Evolutionary conservation across 1,140 invertebrate genomes (phyloP), one percentile per base, ranked within the genome.

Genomic region (Archegozetes longisetosus): DNA sequence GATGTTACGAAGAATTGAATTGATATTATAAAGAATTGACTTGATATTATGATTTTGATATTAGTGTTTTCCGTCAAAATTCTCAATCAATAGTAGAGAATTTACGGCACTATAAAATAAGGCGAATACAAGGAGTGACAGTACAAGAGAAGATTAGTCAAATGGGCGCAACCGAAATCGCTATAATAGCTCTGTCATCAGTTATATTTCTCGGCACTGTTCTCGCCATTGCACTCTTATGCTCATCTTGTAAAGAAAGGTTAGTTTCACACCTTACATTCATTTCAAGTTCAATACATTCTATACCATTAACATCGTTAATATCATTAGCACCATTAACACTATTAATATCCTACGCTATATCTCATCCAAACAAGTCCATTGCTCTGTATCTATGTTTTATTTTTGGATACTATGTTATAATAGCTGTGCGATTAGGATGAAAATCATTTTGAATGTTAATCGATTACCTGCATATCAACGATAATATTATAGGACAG

Each of bases 161-260:
- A 46, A 71, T 82, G 29, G 83, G 83, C n/a, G 80, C 84, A 1
- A 74, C 86, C 61, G 85, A 89, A 72, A 80, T 88, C 17, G 82
- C 83, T 14, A 82, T 84, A 1, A 78, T 89, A 2, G 79, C 84
- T 0, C 74, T 88, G 1, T 83, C 83, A 22, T 83, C 82, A 52
- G 74, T 88, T 46, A 80, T 88, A 28, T 86, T 87, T 67, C 68
- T 88, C 24, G 85, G 84, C 9, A 84, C 84, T 1, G 77, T 83
- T 0, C 81, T 84, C 0, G 83, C 84, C 2, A 76, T 86, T n/a
- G 65, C 62, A 20, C 48, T 69, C 2, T 53, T 69, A 9, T 69
- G 68, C 46, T 66, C 67, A 20, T 66, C 66, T 20, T 68, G 68
- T 55, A 67, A 67, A 49, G 65, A 67, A 59, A 67, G 65, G 67